Percentiles rank a stretch among this genome's conserved stretches.
Evolutionary conservation across 2,113 vertebrate species (phyloP).

Genomic region (Laterallus jamaicensis): DNA sequence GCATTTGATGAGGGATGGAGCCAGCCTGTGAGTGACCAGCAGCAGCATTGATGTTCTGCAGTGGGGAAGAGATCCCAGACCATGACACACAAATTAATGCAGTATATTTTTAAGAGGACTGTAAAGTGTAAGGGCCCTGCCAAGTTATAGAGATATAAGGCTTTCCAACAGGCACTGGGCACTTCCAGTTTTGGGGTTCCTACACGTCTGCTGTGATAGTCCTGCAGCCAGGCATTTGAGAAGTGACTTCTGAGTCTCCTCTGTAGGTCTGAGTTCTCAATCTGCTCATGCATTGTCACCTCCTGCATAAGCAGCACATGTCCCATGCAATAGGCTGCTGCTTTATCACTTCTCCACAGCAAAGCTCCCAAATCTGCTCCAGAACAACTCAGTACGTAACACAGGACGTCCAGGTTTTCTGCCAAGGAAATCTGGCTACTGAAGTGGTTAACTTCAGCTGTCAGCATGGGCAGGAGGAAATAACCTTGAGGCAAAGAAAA

Average conservation of each 20-base stretch:
- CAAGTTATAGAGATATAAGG: neutral
- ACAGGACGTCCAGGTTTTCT: neutral
- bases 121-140: neutral
- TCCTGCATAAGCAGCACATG: neutral
- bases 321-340: neutral
- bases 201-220: neutral
- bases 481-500: slow-evolving; percentile 26
- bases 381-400: neutral
- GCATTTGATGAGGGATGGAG: neutral
- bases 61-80: neutral
- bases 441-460: neutral
- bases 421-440: neutral
- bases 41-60: neutral
- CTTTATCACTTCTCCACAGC: neutral
- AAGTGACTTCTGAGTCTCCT: neutral
- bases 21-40: neutral
- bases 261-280: rapidly evolving
- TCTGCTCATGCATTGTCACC: rapidly evolving
- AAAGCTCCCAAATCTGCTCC: neutral
- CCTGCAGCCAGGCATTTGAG: neutral
- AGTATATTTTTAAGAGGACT: neutral
- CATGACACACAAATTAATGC: neutral
- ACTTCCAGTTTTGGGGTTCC: neutral
- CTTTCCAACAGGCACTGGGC: neutral
- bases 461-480: neutral